These are phyloP conservation scores for Alentia gelatinosa DNA, from an alignment of 2,888 invertebrate species.

Conservation along the genomic window DNA sequence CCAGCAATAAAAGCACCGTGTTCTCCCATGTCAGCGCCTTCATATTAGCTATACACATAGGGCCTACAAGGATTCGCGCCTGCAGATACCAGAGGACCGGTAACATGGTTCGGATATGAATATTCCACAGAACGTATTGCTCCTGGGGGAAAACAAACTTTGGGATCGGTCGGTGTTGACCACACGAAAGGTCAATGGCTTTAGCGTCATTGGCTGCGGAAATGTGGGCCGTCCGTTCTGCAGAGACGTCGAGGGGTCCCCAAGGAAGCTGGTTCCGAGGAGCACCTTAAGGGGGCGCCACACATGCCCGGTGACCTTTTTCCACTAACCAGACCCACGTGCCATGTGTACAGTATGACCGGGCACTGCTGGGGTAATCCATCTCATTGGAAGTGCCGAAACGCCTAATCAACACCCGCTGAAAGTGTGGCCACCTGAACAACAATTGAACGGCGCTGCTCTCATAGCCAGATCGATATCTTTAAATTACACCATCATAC, in stretches of 20 bases:
- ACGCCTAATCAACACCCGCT: too few species aligned
- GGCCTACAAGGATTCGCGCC: too few species aligned
- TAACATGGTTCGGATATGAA: too few species aligned
- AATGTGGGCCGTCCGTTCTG: not conserved
- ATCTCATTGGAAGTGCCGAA: not conserved
- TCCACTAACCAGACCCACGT: not conserved
- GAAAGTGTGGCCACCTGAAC: too few species aligned
- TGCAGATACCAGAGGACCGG: too few species aligned
- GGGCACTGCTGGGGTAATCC: not conserved
- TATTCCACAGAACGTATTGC: too few species aligned
- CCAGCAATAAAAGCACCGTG: too few species aligned
- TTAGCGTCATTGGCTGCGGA: not conserved
- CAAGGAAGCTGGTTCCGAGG: not conserved
- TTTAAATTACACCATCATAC: too few species aligned
- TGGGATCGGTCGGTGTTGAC: not conserved
- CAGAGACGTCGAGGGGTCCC: not conserved
- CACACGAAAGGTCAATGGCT: conserved; percentile 16
- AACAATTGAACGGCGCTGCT: too few species aligned
- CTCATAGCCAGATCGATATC: too few species aligned
- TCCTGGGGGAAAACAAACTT: not conserved
- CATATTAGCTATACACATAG: too few species aligned
- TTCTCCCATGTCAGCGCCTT: too few species aligned
- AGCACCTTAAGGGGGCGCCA: not conserved
- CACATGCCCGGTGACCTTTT: not conserved
- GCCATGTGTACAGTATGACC: not conserved